Percentiles rank a stretch among this genome's conserved stretches.
phyloP scores from a whole-genome alignment of 2,888 invertebrate genomes.

The Danaus chrysippus region DNA sequence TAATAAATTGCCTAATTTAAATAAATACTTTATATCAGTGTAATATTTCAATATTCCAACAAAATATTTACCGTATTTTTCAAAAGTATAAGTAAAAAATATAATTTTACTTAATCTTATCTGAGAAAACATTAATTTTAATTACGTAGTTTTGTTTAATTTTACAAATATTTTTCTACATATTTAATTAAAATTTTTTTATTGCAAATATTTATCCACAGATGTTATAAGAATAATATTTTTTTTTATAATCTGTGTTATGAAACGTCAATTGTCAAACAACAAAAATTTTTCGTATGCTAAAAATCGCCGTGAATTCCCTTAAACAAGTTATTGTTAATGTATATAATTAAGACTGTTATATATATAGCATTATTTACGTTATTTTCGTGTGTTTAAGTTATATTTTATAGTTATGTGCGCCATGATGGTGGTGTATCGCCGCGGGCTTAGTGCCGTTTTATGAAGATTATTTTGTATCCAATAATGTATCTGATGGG shows the following conservation, averaged over 20 bases:
- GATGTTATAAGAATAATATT: conserved; percentile 11
- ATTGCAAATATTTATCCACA: neutral
- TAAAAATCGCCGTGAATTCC: conserved; percentile 29
- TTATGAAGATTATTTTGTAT: conserved; percentile 29
- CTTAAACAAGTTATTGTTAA: conserved; percentile 15
- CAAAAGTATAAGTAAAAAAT: too few species aligned
- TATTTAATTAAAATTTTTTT: conserved; percentile 2
- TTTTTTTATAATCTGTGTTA: conserved; percentile 17
- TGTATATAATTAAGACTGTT: conserved; percentile 10
- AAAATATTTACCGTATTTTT: too few species aligned
- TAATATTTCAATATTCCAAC: too few species aligned
- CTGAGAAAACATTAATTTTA: neutral
- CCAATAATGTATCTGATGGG: conserved; percentile 34
- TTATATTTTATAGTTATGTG: conserved; percentile 12
- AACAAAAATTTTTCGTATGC: conserved; percentile 28
- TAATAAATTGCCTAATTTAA: neutral
- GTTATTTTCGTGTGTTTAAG: conserved; percentile 15
- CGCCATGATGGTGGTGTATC: conserved; percentile 32
- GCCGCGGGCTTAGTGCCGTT: conserved; percentile 41
- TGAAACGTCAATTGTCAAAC: conserved; percentile 38
- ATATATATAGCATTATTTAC: conserved; percentile 11
- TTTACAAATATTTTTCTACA: conserved; percentile 10
- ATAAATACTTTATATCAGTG: neutral
- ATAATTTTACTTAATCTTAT: too few species aligned
- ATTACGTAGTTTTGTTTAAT: neutral